Evolutionary conservation across 2,797 vertebrate genomes (phyloP).

Genomic region (Sebastes trivittatus): DNA sequence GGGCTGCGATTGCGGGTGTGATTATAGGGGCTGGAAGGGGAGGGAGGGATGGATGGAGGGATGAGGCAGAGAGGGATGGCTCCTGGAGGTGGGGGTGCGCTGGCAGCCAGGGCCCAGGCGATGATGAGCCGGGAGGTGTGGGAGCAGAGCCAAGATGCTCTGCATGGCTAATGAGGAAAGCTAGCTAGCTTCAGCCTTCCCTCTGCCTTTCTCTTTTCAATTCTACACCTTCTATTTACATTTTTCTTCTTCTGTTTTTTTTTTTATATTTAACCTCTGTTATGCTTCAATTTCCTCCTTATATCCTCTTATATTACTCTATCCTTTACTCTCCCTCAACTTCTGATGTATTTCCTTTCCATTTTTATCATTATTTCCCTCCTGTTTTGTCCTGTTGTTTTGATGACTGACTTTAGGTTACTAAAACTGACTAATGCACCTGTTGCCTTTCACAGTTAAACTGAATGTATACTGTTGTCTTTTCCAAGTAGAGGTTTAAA

Average conservation of each 20-base stretch:
- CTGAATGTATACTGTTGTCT: neutral
- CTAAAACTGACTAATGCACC: neutral
- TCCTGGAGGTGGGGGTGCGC: constrained; percentile 83
- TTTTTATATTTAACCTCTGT: constrained; percentile 4
- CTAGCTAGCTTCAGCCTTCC: constrained; percentile 48
- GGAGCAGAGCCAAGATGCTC: constrained; percentile 93
- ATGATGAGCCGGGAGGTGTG: constrained; percentile 95
- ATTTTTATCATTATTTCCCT: neutral
- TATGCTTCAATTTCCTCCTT: neutral
- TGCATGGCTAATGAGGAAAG: constrained; percentile 92
- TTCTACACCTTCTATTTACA: constrained; percentile 46
- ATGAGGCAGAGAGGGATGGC: constrained; percentile 57
- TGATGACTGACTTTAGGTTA: neutral
- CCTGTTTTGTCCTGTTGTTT: neutral
- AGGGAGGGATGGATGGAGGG: constrained; percentile 55
- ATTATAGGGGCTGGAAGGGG: constrained; percentile 86
- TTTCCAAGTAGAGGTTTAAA: neutral
- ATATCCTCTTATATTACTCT: too few relatives aligned
- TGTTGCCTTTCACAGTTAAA: constrained; percentile 10
- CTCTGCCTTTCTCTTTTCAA: constrained; percentile 34
- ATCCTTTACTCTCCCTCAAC: neutral
- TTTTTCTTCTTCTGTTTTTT: neutral
- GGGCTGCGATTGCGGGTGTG: constrained; percentile 99
- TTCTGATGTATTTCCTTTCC: neutral
- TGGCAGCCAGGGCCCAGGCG: constrained; percentile 94